Evolutionary conservation across 2,113 vertebrate species (phyloP).

Genomic region (Phalacrocorax carbo): DNA sequence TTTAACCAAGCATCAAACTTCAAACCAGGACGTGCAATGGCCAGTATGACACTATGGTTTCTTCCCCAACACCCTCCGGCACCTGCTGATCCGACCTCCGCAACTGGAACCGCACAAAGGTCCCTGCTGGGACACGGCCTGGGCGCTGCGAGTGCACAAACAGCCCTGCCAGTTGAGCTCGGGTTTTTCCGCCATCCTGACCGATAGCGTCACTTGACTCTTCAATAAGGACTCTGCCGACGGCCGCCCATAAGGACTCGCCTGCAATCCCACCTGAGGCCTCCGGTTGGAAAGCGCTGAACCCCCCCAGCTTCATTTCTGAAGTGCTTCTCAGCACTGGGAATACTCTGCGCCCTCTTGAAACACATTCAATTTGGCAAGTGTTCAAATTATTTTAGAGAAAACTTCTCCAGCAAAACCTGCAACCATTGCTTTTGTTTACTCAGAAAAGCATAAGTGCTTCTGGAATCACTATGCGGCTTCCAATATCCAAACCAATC

Average conservation of each 20-base stretch:
- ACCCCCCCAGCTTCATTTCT: too few relatives aligned
- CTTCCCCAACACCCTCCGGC: accelerated
- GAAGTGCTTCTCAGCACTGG: not conserved
- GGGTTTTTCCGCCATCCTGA: too few relatives aligned
- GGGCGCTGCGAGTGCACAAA: accelerated
- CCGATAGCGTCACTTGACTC: accelerated
- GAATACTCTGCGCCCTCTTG: not conserved
- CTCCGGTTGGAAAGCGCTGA: accelerated
- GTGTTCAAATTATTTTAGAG: not conserved
- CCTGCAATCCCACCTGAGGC: not conserved
- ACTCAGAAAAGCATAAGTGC: not conserved
- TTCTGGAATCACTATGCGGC: not conserved
- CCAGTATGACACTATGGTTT: accelerated
- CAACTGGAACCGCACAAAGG: accelerated
- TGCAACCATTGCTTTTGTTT: not conserved
- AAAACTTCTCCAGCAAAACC: not conserved
- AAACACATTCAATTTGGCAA: not conserved
- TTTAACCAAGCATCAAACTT: not conserved
- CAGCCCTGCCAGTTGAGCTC: accelerated
- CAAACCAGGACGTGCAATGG: not conserved
- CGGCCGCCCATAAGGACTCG: accelerated
- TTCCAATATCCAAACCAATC: not conserved
- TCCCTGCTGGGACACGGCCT: accelerated
- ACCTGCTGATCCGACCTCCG: too few relatives aligned
- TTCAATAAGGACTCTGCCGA: not conserved